Evolutionary conservation across 2,797 vertebrate genomes (phyloP).

Genomic region (Catamblyrhynchus diadema): DNA sequence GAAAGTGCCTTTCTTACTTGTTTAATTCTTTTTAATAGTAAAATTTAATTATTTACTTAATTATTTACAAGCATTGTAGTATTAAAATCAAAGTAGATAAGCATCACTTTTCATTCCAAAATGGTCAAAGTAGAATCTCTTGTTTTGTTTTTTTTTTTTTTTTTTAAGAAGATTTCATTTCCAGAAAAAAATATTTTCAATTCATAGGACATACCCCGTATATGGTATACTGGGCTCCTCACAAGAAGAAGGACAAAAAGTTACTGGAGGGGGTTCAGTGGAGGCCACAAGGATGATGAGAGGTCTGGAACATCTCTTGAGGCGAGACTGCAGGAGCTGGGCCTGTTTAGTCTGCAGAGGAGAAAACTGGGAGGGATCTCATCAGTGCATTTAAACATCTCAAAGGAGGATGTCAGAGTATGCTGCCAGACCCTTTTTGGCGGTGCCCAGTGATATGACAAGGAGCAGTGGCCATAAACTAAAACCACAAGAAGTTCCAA

Average conservation of each 20-base stretch:
- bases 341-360: too few species aligned
- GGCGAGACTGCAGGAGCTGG: background rate
- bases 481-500: too few species aligned
- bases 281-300: background rate
- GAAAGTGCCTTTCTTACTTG: background rate
- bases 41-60: background rate
- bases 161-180: background rate
- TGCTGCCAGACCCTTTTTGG: background rate
- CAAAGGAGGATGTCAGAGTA: background rate
- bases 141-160: too few species aligned
- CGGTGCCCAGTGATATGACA: accelerated
- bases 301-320: background rate
- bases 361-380: background rate
- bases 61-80: accelerated
- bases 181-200: background rate
- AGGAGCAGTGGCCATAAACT: background rate
- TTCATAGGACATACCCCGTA: accelerated
- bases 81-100: background rate
- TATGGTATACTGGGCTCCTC: background rate
- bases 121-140: background rate
- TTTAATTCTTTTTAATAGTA: background rate
- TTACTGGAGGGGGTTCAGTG: too few species aligned
- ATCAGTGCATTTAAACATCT: background rate
- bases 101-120: background rate
- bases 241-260: background rate